Conservation (phyloP, 2,888 invertebrate genomes). For the Cataglyphis rosenhaueri region DNA sequence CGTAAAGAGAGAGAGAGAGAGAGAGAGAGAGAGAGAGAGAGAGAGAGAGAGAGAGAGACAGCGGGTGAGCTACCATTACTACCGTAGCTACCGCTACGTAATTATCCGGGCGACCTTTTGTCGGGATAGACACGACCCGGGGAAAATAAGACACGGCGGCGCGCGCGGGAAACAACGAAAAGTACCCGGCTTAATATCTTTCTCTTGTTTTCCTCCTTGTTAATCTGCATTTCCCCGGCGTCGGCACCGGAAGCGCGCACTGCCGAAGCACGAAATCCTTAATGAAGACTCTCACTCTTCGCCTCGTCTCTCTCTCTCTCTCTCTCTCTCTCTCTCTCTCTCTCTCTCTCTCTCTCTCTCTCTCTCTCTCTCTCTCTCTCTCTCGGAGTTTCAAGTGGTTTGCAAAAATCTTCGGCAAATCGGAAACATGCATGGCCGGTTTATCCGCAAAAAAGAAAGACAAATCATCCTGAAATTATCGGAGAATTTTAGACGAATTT, state of each 20-base stretch:
- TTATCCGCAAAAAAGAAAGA: conserved; percentile 17
- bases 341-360: not conserved
- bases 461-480: conserved; percentile 30
- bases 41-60: conserved; percentile 7
- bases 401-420: conserved; percentile 16
- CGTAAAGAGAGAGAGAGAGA: too few relatives aligned
- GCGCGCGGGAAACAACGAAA: conserved; percentile 51
- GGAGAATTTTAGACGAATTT: not conserved
- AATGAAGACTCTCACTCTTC: conserved; percentile 38
- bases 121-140: conserved; percentile 52
- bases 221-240: conserved; percentile 52
- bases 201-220: conserved; percentile 55
- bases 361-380: too few relatives aligned
- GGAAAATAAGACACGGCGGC: conserved; percentile 53
- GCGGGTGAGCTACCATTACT: conserved; percentile 34
- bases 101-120: conserved; percentile 66
- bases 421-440: conserved; percentile 9
- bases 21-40: too few relatives aligned
- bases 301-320: too few relatives aligned
- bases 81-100: conserved; percentile 61
- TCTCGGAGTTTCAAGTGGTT: conserved; percentile 37
- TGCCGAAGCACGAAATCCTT: conserved; percentile 52
- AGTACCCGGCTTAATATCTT: conserved; percentile 53
- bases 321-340: conserved; percentile 15
- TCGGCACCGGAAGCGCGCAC: conserved; percentile 47